phyloP scores from a whole-genome alignment of 2,113 vertebrate species.

The Balaeniceps rex region DNA sequence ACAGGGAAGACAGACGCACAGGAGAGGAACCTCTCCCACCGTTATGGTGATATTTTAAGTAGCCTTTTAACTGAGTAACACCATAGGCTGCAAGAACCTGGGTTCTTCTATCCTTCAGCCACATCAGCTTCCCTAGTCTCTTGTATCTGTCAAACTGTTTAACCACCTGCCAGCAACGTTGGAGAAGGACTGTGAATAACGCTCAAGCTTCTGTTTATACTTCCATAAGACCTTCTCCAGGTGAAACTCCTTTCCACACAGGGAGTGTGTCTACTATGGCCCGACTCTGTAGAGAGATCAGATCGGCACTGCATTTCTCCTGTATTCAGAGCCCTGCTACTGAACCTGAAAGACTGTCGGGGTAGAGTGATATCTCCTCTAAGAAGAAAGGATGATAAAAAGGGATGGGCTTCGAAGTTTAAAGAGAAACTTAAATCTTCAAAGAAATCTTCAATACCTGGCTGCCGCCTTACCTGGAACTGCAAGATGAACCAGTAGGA shows the following conservation, averaged over 20 bases:
- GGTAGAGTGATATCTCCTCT: background rate
- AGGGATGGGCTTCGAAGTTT: background rate
- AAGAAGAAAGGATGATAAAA: background rate
- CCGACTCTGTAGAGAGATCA: background rate
- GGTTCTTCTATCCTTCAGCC: background rate
- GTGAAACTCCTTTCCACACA: background rate
- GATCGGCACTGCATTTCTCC: background rate
- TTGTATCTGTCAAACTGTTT: background rate
- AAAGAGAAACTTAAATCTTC: conserved; percentile 30
- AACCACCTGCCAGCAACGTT: background rate
- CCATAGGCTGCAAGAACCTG: background rate
- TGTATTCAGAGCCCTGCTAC: background rate
- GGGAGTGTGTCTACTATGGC: background rate
- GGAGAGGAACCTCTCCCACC: background rate
- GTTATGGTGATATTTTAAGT: background rate
- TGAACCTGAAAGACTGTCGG: background rate
- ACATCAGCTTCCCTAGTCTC: background rate
- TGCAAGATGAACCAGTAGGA: background rate
- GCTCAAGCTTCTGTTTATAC: background rate
- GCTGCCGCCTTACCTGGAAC: background rate
- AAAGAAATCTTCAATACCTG: background rate
- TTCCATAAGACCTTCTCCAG: background rate
- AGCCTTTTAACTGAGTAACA: background rate
- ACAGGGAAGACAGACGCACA: background rate
- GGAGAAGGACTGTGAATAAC: background rate